Evolutionary conservation across 2,888 invertebrate genomes (phyloP).

Genomic region (Dicranocentrus wangi): DNA sequence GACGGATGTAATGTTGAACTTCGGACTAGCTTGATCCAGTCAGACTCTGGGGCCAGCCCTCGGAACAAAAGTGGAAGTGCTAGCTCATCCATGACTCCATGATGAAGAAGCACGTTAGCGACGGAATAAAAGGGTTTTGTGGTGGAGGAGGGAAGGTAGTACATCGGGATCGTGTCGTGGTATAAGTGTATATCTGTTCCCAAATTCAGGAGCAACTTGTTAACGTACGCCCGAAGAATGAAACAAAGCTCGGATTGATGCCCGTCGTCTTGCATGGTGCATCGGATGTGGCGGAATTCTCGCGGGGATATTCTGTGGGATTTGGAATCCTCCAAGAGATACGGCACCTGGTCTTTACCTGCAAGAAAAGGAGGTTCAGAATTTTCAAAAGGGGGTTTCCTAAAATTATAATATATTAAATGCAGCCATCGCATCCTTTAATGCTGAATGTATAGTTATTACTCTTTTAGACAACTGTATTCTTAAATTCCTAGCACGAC

Average conservation of each 20-base stretch:
- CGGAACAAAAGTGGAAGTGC: slow-evolving; percentile 73
- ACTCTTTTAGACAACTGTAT: too few relatives aligned
- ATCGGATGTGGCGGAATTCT: slow-evolving; percentile 73
- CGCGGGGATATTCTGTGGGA: slow-evolving; percentile 73
- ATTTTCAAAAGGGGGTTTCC: neutral
- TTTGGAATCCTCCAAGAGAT: slow-evolving; percentile 67
- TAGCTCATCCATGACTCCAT: slow-evolving; percentile 73
- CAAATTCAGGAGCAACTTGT: slow-evolving; percentile 69
- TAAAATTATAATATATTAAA: neutral
- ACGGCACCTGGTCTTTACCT: slow-evolving; percentile 29
- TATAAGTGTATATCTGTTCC: slow-evolving; percentile 71
- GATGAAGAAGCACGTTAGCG: slow-evolving; percentile 73
- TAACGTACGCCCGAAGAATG: slow-evolving; percentile 72
- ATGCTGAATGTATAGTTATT: too few relatives aligned
- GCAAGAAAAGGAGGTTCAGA: slow-evolving; percentile 3
- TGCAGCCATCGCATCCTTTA: neutral
- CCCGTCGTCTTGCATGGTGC: slow-evolving; percentile 72
- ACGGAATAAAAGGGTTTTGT: slow-evolving; percentile 73
- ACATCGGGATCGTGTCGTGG: slow-evolving; percentile 73
- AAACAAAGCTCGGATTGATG: slow-evolving; percentile 73
- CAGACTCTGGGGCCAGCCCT: slow-evolving; percentile 71
- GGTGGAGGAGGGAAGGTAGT: slow-evolving; percentile 73
- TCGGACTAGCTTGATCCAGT: slow-evolving; percentile 72
- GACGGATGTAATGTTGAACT: slow-evolving; percentile 55
- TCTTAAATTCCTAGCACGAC: too few relatives aligned